Evolutionary conservation across 2,888 invertebrate genomes (phyloP).

Genomic region (Pteria penguin): DNA sequence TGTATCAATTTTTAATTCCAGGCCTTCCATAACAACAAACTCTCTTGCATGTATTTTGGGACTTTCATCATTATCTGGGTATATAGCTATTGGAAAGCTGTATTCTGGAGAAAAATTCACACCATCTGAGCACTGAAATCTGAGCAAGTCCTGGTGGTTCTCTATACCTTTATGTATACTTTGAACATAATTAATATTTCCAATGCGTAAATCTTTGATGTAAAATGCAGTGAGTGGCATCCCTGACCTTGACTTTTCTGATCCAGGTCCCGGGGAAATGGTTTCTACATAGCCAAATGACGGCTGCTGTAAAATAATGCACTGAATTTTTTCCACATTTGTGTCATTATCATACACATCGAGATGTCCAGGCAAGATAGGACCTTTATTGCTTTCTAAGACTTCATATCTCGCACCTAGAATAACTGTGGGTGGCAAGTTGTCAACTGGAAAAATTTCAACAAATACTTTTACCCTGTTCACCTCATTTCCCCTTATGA

Average conservation of each 20-base stretch:
- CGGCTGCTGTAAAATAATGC: slow-evolving; percentile 75
- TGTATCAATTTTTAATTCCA: slow-evolving; percentile 77
- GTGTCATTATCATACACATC: slow-evolving; percentile 77
- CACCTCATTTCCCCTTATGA: slow-evolving; percentile 68
- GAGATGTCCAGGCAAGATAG: slow-evolving; percentile 69
- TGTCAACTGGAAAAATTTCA: slow-evolving; percentile 76
- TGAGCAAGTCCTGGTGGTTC: slow-evolving; percentile 74
- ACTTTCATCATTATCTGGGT: slow-evolving; percentile 78
- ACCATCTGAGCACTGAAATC: slow-evolving; percentile 78
- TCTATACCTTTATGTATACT: slow-evolving; percentile 79
- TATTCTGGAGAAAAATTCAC: slow-evolving; percentile 72
- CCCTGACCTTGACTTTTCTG: slow-evolving; percentile 73
- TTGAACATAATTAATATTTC: slow-evolving; percentile 78
- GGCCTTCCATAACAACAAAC: slow-evolving; percentile 79
- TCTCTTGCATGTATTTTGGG: slow-evolving; percentile 77
- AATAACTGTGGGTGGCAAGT: slow-evolving; percentile 71
- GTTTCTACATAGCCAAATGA: slow-evolving; percentile 78
- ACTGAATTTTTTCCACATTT: slow-evolving; percentile 70
- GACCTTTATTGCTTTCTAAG: slow-evolving; percentile 71
- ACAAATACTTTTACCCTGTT: slow-evolving; percentile 69
- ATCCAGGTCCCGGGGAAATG: slow-evolving; percentile 75
- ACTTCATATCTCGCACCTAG: slow-evolving; percentile 68
- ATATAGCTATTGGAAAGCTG: slow-evolving; percentile 71
- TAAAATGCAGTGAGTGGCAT: slow-evolving; percentile 77
- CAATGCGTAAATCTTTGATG: slow-evolving; percentile 68